Conservation (phyloP, 2,888 invertebrate genomes). For the Parelbella ahira region DNA sequence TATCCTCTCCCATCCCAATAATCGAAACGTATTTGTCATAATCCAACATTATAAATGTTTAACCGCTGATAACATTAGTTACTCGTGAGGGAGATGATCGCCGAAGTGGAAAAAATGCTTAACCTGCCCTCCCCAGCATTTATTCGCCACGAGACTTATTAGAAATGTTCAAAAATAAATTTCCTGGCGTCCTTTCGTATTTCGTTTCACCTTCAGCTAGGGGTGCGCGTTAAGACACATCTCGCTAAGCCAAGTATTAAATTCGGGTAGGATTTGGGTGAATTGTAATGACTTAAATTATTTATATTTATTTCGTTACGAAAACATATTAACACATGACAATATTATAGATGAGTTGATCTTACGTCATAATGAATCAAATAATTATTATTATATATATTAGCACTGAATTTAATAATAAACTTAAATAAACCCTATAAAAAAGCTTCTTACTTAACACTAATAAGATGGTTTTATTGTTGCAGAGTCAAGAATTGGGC, state of each 20-base stretch:
- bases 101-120: slow-evolving; percentile 64
- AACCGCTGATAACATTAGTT: slow-evolving; percentile 45
- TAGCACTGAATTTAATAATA: too few species aligned
- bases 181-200: slow-evolving; percentile 35
- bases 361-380: too few species aligned
- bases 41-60: slow-evolving; percentile 50
- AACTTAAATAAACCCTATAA: too few species aligned
- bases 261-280: too few species aligned
- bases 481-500: slow-evolving; percentile 96
- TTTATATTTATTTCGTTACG: too few species aligned
- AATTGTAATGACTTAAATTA: too few species aligned
- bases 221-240: slow-evolving; percentile 16
- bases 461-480: too few species aligned
- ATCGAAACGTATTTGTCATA: slow-evolving; percentile 43
- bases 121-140: slow-evolving; percentile 64
- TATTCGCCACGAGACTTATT: slow-evolving; percentile 53
- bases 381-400: too few species aligned
- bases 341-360: too few species aligned
- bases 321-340: too few species aligned
- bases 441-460: too few species aligned
- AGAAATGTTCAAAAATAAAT: slow-evolving; percentile 48
- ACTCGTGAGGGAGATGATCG: slow-evolving; percentile 52
- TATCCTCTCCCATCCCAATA: slow-evolving; percentile 47
- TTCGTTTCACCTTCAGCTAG: slow-evolving; percentile 31
- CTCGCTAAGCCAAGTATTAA: not conserved